Conservation (phyloP, 2,888 invertebrate species). For the Pyralis farinalis region DNA sequence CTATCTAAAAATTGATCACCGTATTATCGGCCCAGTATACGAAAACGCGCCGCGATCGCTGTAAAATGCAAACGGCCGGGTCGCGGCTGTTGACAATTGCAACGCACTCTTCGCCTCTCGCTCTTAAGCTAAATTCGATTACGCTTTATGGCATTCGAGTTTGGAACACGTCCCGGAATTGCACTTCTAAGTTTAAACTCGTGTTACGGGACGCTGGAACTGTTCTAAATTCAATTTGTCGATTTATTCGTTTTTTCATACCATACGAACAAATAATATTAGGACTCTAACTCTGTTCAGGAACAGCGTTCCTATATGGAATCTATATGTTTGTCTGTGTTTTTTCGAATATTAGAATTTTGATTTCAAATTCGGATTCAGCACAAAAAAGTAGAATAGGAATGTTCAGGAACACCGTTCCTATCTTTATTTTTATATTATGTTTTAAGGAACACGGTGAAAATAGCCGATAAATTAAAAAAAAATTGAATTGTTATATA, state of each 20-base stretch:
- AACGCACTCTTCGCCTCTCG: conserved; percentile 27
- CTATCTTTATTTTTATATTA: too few species aligned
- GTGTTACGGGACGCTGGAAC: conserved; percentile 18
- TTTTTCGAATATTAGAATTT: too few species aligned
- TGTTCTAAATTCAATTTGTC: conserved; percentile 14
- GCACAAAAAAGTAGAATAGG: too few species aligned
- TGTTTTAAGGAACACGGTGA: too few species aligned
- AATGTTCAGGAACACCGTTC: too few species aligned
- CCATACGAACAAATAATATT: conserved; percentile 6
- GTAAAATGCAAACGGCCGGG: conserved; percentile 67
- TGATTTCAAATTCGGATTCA: too few species aligned
- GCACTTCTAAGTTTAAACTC: conserved; percentile 40
- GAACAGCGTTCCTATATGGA: too few species aligned
- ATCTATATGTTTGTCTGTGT: too few species aligned
- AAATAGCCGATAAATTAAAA: too few species aligned
- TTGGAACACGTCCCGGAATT: conserved; percentile 49
- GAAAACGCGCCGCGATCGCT: conserved; percentile 40
- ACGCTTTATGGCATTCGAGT: conserved; percentile 65
- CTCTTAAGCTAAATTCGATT: conserved; percentile 72
- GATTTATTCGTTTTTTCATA: conserved; percentile 15
- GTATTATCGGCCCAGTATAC: conserved; percentile 58
- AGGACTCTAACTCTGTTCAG: too few species aligned
- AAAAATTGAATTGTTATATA: too few species aligned
- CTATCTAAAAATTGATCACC: conserved; percentile 51
- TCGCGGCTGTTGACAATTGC: conserved; percentile 73